These are phyloP conservation scores for Tachypleus tridentatus DNA, from an alignment of 1,140 invertebrate species.

Conservation along the genomic window DNA sequence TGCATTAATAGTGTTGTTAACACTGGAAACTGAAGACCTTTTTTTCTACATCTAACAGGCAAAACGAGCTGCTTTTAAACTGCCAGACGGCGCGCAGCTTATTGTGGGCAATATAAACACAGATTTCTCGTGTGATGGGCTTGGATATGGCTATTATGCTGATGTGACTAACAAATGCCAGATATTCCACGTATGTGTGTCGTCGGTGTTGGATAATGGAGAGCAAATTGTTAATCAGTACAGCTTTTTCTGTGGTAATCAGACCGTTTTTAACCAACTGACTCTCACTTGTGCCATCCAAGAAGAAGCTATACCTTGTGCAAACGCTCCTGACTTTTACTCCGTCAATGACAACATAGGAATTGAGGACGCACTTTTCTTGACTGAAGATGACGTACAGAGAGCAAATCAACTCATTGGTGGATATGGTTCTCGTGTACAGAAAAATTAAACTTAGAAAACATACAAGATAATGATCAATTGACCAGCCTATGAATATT, in stretches of 20 bases:
- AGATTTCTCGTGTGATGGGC: too few relatives aligned
- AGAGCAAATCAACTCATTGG: conserved; percentile 13
- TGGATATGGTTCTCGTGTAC: too few relatives aligned
- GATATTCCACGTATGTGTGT: conserved; percentile 25
- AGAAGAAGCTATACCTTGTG: conserved; percentile 52
- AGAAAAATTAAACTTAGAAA: too few relatives aligned
- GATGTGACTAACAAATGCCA: conserved; percentile 25
- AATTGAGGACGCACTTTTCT: conserved; percentile 11
- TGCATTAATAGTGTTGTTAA: too few relatives aligned
- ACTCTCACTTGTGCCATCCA: conserved; percentile 53
- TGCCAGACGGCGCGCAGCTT: conserved; percentile 25
- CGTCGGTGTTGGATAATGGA: conserved; percentile 37
- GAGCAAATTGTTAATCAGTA: conserved; percentile 10
- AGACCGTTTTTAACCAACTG: conserved; percentile 38
- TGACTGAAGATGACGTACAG: conserved; percentile 13
- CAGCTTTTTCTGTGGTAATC: conserved; percentile 56
- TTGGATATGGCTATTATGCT: conserved; percentile 22
- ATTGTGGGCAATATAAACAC: conserved; percentile 19
- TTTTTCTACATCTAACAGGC: too few relatives aligned
- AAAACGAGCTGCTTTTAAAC: conserved; percentile 17
- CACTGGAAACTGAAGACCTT: too few relatives aligned
- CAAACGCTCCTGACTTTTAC: conserved; percentile 42
- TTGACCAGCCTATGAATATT: too few relatives aligned
- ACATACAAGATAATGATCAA: too few relatives aligned
- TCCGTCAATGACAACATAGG: conserved; percentile 28